Evolutionary conservation across 2,797 vertebrate genomes (phyloP).

Genomic region (Parotocinclus haroldoi): DNA sequence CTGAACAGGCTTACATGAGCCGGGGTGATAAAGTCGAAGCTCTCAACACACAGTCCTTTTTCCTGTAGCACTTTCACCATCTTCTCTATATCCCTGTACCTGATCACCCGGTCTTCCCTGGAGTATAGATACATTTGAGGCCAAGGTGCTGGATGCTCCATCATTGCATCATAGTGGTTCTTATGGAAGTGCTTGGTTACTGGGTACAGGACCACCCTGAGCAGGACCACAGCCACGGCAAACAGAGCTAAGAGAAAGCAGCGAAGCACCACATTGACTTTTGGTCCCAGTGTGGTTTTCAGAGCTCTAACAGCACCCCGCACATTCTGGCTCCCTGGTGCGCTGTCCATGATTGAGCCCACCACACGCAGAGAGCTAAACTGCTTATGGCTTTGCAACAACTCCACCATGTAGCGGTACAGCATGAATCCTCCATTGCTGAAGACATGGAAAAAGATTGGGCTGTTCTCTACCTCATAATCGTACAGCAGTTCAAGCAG

Average conservation of each 20-base stretch:
- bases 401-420: conserved; percentile 86
- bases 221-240: conserved; percentile 66
- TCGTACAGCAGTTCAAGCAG: conserved; percentile 89
- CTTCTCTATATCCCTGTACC: conserved; percentile 73
- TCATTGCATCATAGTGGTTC: conserved; percentile 85
- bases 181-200: conserved; percentile 84
- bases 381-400: conserved; percentile 71
- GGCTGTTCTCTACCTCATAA: conserved; percentile 85
- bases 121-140: conserved; percentile 93
- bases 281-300: conserved; percentile 68
- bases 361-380: conserved; percentile 76
- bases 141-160: conserved; percentile 77
- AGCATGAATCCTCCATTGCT: conserved; percentile 95
- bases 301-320: conserved; percentile 82
- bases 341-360: conserved; percentile 87
- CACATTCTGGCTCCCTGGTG: conserved; percentile 83
- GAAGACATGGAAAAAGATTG: conserved; percentile 89
- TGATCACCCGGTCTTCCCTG: conserved; percentile 77
- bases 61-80: conserved; percentile 71
- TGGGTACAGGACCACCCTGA: conserved; percentile 82
- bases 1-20: conserved; percentile 85
- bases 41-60: conserved; percentile 69
- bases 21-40: conserved; percentile 82
- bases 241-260: conserved; percentile 78
- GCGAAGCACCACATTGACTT: conserved; percentile 67